phyloP scores from a whole-genome alignment of 2,888 invertebrate species.

The Drepanosiphum platanoidis region DNA sequence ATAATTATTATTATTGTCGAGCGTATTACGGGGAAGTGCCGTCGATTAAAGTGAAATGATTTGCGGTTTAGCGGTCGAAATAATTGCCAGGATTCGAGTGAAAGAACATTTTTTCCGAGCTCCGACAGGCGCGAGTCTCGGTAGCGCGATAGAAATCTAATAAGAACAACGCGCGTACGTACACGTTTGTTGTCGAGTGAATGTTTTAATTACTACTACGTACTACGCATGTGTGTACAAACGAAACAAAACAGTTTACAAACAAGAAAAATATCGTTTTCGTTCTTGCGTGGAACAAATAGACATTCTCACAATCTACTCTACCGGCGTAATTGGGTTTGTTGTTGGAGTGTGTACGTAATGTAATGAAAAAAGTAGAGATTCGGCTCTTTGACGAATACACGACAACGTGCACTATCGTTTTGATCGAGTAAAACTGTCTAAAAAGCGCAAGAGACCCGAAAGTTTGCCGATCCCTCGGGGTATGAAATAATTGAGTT shows the following conservation, averaged over 20 bases:
- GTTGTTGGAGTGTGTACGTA: background rate
- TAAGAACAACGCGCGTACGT: background rate
- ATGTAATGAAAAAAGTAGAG: background rate
- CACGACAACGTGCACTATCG: background rate
- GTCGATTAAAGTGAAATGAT: background rate
- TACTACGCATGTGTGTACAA: no score
- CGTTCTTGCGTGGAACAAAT: no score
- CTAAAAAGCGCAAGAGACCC: background rate
- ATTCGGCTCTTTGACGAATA: background rate
- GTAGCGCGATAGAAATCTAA: background rate
- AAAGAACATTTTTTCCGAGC: background rate
- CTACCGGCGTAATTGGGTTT: no score
- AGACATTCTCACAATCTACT: no score
- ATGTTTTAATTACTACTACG: no score
- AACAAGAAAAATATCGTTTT: no score
- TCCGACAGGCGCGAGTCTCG: background rate
- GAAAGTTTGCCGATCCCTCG: conserved; percentile 30
- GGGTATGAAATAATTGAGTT: background rate
- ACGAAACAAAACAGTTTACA: no score
- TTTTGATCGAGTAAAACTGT: conserved; percentile 17
- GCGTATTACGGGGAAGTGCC: background rate
- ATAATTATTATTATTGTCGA: background rate
- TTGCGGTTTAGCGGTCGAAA: background rate
- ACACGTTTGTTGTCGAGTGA: no score
- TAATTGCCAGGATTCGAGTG: background rate